Evolutionary conservation across 2,888 invertebrate genomes (phyloP), one percentile per base, ranked within the genome.

Genomic region (Eumerus sabulonum): DNA sequence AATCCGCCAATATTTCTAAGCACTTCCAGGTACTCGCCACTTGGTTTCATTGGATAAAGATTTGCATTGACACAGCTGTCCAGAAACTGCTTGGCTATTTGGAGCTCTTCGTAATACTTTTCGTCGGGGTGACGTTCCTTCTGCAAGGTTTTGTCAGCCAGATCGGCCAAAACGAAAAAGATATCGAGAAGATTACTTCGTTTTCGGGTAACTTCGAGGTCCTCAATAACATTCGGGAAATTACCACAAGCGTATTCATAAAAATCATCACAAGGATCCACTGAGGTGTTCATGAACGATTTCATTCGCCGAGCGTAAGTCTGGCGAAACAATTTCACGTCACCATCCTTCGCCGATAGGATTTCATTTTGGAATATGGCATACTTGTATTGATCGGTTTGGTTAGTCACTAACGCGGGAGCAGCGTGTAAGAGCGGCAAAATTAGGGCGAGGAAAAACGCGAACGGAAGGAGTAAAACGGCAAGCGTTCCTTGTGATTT

Each of bases 231-330:
- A 44, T 85, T 82, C 68, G 85, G 84, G 87, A 88, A 87, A 54
- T 85, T 85, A 35, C 87, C 88, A 63, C 87, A 87, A 63, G 88
- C 86, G 63, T 86, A 87, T 77, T 87, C 86, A 84, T 87, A 86
- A 64, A 87, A 87, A 45, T 87, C 86, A 57, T 86, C 87, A 51
- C 87, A 87, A 50, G 87, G 88, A 57, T 9, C 50, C 1, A 64
- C 27, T 11, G 57, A 18, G 0, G 57, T 14, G 1, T 72, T 51
- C 12, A 72, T 19, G 14, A 51, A 76, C 14, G 84, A 85, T 42
- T 84, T 59, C 86, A 88, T 85, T 48, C 83, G 64, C 0, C 64
- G 62, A 0, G 86, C 85, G 82, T 88, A 87, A n/a, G 82, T 42
- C 19, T 77, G 77, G 0, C 86, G 77, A 36, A 77, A 84, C 0